phyloP scores from a whole-genome alignment of 2,888 invertebrate species.

The Eupithecia pulchellata region DNA sequence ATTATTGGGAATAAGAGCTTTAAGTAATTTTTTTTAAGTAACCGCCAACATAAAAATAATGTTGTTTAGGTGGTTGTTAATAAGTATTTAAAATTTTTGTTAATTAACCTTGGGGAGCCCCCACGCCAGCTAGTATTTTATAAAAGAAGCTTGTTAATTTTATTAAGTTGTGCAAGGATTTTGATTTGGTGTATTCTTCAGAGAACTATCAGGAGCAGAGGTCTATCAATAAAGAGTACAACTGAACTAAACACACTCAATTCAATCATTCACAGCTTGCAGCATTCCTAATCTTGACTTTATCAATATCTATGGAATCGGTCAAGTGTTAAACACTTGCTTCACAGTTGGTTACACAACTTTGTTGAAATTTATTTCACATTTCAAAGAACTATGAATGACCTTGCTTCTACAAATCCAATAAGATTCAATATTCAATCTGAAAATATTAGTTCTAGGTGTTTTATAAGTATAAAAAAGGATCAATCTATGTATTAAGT shows the following conservation, averaged over 20 bases:
- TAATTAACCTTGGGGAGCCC: too few relatives aligned
- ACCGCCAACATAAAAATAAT: too few relatives aligned
- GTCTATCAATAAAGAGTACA: background rate
- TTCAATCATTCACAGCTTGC: background rate
- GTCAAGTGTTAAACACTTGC: slow-evolving; percentile 48
- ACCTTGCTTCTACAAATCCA: background rate
- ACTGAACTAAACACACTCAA: background rate
- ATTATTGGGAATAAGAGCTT: too few relatives aligned
- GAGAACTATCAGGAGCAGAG: background rate
- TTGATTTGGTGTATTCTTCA: too few relatives aligned
- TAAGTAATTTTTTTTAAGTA: too few relatives aligned
- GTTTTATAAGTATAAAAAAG: background rate
- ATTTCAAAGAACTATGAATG: background rate
- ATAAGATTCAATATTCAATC: background rate
- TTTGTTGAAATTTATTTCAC: slow-evolving; percentile 24
- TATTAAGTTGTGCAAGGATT: too few relatives aligned
- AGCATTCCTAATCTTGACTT: slow-evolving; percentile 14
- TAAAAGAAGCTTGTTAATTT: too few relatives aligned
- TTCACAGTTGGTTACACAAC: slow-evolving; percentile 39
- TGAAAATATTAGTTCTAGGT: background rate
- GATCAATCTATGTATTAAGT: background rate
- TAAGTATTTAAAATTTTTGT: too few relatives aligned
- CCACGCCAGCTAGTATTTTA: too few relatives aligned
- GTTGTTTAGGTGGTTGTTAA: too few relatives aligned
- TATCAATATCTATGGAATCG: slow-evolving; percentile 41